Base-by-base conservation (phyloP, 1,140 invertebrate species). In the Pinna nobilis region DNA sequence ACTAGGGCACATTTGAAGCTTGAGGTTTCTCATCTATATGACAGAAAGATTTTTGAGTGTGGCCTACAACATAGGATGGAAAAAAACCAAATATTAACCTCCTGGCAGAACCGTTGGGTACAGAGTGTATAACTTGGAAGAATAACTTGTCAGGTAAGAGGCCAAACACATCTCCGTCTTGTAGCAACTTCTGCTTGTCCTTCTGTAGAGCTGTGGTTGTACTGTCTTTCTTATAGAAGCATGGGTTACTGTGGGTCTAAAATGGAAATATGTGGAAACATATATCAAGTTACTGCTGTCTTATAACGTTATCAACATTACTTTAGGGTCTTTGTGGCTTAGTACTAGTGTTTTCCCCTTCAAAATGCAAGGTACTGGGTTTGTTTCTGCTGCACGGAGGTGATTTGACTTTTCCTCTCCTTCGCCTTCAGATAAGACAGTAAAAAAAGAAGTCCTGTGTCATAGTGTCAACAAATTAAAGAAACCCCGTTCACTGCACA, bases 161-260 rank as follows among this genome's bases (percentile, higher is more conserved):
- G 18, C 85, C 82, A 78, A 86, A 86, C 9, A 83, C 74, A 68
- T 83, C 80, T 20, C 81, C 83, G 71, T 85, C 70, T 57, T 84
- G 76, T 39, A 88, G 72, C 9, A 57, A 20, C 50, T 77, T 70
- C 18, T 77, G 79, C 20, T 85, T 76, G 68, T 87, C 87, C 70
- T 84, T 83, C 15, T 75, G 66, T 50, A 88, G 71, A 23, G 73
- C 59, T 39, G 74, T 60, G 11, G 68, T 71, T 7, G 60, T 69
- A 18, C 66, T 71, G 5, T 74, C 75, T 39, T 71, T 64, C 11
- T 83, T 78, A 50, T 82, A 79, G 63, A 87, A 88, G 70, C 87
- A 88, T 15, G 87, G 87, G 66, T 88, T 88, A 51, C 81, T 84
- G 73, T 88, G 87, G 0, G 84, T 88, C 87, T 88, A 77, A 28